Conservation (phyloP, 2,888 invertebrate genomes). For the Cyclophora albipunctata region DNA sequence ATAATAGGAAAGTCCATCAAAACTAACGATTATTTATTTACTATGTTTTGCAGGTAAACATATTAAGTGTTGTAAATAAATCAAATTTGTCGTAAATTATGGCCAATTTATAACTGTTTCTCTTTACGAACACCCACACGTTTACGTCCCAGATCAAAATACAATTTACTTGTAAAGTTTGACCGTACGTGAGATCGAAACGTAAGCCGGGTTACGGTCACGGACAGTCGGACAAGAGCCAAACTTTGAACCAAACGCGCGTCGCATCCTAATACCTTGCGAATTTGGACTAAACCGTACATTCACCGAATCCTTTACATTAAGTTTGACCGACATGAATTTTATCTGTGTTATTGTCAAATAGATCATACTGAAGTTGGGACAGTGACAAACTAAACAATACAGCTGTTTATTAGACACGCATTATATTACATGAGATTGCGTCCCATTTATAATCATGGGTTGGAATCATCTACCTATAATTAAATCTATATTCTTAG, state of each 20-base stretch:
- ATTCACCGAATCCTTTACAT: constrained; percentile 27
- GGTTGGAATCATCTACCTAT: no score
- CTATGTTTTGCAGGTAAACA: no score
- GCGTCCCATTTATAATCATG: no score
- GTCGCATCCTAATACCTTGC: constrained; percentile 34
- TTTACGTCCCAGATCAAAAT: constrained; percentile 58
- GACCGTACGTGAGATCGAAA: constrained; percentile 58
- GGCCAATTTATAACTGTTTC: constrained; percentile 36
- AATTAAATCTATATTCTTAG: no score
- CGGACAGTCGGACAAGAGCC: constrained; percentile 38
- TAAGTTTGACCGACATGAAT: constrained; percentile 38
- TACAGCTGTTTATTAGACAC: no score
- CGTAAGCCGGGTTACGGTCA: constrained; percentile 54
- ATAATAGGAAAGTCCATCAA: no score
- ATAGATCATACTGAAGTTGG: constrained; percentile 9
- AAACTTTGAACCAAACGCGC: constrained; percentile 43
- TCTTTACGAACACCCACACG: constrained; percentile 53
- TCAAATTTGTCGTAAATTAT: constrained; percentile 27
- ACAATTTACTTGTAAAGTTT: constrained; percentile 59
- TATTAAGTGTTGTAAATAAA: no score
- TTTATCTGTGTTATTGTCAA: constrained; percentile 21
- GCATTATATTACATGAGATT: no score
- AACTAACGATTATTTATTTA: no score
- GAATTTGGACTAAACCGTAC: constrained; percentile 33
- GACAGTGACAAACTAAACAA: no score